Evolutionary conservation across 2,113 vertebrate species (phyloP), one percentile per base, ranked within the genome.

Genomic region (Melospiza melodia): DNA sequence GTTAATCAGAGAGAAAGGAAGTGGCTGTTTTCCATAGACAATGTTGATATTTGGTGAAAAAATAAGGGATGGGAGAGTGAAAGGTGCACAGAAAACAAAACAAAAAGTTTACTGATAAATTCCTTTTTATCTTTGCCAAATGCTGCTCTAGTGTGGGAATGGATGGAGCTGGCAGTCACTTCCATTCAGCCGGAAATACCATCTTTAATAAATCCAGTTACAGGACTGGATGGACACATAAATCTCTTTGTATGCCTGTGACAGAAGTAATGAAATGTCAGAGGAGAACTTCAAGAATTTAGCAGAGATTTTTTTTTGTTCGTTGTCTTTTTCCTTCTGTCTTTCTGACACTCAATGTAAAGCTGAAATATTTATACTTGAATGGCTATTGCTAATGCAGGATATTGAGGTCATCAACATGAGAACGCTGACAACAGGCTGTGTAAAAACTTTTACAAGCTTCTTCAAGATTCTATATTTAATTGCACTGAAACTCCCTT

Each of bases 1-100:
- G 81, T 91, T 96, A 97, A 96, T 97, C 91, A 94, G 44, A 75
- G 46, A 37, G 82, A 95, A 94, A 98, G 96, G 96, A 98, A 98
- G 87, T 97, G 79, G 52, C 35, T 96, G 93, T 98, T 98, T 98
- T 98, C 93, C 89, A 95, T 76, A 71, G 84, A 95, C 94, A 98
- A 77, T 89, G 86, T 61, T 96, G 95, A 97, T 98, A 98, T 94
- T 93, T 93, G 62, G 78, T 94, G 84, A 96, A 97, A 97, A 97
- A 98, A 97, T 84, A 96, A 87, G 54, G 24, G 13, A 41, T 35
- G 28, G 30, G 37, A 63, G 46, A 91, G 23, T 69, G 61, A 91
- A 90, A 95, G 93, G 92, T 96, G 88, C 74, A 91, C 48, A 92
- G 83, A 96, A 97, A 94, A 85, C 76, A 90, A 90, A 77, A 63